phyloP scores from a whole-genome alignment of 2,113 vertebrate species.

The Melanostigma gelatinosum region DNA sequence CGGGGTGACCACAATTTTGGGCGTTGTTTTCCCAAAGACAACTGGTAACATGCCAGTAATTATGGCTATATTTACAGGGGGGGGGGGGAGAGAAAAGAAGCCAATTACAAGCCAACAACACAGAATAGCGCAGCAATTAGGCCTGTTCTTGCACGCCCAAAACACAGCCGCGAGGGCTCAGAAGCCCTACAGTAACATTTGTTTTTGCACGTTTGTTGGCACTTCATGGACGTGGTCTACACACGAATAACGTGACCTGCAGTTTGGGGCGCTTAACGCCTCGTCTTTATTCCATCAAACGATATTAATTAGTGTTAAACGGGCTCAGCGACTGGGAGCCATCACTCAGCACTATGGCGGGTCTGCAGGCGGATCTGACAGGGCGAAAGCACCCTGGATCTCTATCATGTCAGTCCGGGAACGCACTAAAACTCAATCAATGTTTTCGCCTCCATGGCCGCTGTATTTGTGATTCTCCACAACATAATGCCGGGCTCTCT shows the following conservation, averaged over 20 bases:
- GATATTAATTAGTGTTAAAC: not conserved
- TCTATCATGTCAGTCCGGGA: not conserved
- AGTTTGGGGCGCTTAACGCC: no score
- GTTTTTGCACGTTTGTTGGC: not conserved
- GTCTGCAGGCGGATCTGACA: not conserved
- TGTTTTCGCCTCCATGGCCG: not conserved
- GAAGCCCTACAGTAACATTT: no score
- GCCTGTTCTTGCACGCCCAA: not conserved
- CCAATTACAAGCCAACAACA: not conserved
- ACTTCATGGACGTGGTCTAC: not conserved
- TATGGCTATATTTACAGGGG: not conserved
- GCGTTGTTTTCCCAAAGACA: not conserved
- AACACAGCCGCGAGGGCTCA: not conserved
- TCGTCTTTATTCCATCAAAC: not conserved
- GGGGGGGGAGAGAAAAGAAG: not conserved
- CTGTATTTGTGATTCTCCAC: not conserved
- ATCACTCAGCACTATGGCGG: not conserved
- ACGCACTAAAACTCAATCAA: not conserved
- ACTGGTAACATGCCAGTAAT: not conserved
- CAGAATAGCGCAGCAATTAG: not conserved
- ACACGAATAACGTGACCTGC: not conserved
- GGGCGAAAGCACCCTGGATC: not conserved
- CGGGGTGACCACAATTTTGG: not conserved
- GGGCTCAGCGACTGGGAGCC: not conserved
- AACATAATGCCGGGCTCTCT: constrained; percentile 9